These are phyloP conservation scores for Xanthia icteritia DNA, from an alignment of 2,888 invertebrate species.

Conservation along the genomic window DNA sequence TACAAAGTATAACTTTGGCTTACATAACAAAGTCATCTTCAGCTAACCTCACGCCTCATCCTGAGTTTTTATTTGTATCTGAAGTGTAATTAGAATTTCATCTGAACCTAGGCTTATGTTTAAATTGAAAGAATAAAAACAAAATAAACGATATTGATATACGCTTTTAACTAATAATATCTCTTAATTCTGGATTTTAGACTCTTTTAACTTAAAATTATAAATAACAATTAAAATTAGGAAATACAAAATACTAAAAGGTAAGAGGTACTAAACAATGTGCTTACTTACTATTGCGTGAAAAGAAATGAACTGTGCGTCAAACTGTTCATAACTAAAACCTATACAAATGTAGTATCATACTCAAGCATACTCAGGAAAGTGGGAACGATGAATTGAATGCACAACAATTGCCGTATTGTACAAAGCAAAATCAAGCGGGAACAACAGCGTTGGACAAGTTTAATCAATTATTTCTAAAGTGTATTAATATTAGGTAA, in stretches of 20 bases:
- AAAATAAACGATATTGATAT: conserved; percentile 79
- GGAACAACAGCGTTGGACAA: conserved; percentile 40
- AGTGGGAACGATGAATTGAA: conserved; percentile 29
- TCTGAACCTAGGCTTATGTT: conserved; percentile 64
- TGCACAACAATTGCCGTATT: conserved; percentile 40
- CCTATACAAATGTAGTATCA: conserved; percentile 10
- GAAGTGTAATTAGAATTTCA: conserved; percentile 56
- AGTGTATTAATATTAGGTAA: conserved; percentile 60
- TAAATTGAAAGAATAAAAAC: conserved; percentile 72
- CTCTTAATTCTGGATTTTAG: conserved; percentile 87
- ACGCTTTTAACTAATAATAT: conserved; percentile 86
- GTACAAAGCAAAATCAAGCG: conserved; percentile 49
- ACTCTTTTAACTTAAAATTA: conserved; percentile 86
- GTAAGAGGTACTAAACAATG: conserved; percentile 63
- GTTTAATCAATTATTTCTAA: conserved; percentile 48
- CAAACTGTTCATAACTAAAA: conserved; percentile 28
- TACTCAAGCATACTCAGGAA: conserved; percentile 17
- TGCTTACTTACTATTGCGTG: conserved; percentile 51
- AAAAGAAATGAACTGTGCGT: conserved; percentile 46
- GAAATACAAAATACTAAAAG: conserved; percentile 77
- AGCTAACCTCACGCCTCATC: conserved; percentile 47
- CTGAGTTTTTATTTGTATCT: conserved; percentile 35
- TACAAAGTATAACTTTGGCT: conserved; percentile 66
- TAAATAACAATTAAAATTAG: conserved; percentile 82
- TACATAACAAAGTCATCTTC: conserved; percentile 61